Conservation (phyloP, 2,113 vertebrate species). For the Oenanthe melanoleuca region DNA sequence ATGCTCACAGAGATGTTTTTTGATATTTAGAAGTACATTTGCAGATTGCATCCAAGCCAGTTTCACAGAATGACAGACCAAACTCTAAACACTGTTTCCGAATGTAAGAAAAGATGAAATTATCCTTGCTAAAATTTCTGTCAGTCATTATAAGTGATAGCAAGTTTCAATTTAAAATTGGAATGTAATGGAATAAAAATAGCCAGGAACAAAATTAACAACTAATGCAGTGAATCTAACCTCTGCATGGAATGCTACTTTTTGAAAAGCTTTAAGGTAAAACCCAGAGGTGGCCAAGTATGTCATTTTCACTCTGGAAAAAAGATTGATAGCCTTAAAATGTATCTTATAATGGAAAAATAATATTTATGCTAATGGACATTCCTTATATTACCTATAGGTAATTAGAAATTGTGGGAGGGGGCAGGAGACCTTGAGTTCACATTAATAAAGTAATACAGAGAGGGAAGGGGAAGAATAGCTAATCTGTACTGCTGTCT, state of each 20-base stretch:
- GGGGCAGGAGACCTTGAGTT: not conserved
- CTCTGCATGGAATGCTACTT: not conserved
- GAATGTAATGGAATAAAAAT: constrained; percentile 8
- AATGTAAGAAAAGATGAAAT: not conserved
- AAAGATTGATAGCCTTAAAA: constrained; percentile 21
- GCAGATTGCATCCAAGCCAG: not conserved
- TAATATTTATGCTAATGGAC: constrained; percentile 54
- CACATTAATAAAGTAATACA: constrained; percentile 1
- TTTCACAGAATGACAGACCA: constrained; percentile 14
- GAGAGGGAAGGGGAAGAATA: not conserved
- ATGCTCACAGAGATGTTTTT: not conserved
- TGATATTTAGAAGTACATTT: not conserved
- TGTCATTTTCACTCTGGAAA: not conserved
- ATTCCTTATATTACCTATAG: constrained; percentile 12
- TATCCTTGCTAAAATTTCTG: not conserved
- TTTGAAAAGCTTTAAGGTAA: not conserved
- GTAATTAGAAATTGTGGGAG: constrained; percentile 43
- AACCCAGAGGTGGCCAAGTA: not conserved
- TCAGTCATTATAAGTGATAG: not conserved
- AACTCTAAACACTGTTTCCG: constrained; percentile 10
- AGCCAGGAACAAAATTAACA: not conserved
- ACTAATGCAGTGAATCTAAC: not conserved
- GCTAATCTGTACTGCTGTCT: not conserved
- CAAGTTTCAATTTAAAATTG: not conserved
- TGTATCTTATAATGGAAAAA: constrained; percentile 10